phyloP scores from a whole-genome alignment of 1,140 invertebrate species.

The Formica exsecta region DNA sequence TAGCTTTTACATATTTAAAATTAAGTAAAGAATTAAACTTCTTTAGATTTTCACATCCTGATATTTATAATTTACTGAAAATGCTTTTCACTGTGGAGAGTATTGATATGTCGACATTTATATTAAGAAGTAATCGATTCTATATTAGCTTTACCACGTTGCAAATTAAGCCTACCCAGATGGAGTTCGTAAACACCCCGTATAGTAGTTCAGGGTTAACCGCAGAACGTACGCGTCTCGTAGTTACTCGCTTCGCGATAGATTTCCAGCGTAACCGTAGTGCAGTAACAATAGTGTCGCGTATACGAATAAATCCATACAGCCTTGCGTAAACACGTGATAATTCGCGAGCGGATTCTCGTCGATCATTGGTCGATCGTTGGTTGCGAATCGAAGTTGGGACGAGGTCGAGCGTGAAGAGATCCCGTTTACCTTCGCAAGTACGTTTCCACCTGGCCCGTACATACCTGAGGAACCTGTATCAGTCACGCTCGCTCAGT shows the following conservation, averaged over 20 bases:
- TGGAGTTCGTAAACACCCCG: background rate
- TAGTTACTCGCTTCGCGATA: constrained; percentile 19
- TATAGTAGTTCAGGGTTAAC: constrained; percentile 22
- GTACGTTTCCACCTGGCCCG: constrained; percentile 62
- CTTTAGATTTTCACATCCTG: background rate
- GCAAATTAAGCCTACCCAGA: background rate
- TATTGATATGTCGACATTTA: background rate
- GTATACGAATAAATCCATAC: constrained; percentile 38
- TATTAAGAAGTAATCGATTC: background rate
- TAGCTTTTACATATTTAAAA: background rate
- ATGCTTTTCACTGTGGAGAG: background rate
- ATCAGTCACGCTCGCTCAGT: constrained; percentile 60
- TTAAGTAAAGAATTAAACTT: constrained; percentile 1
- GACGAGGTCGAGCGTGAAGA: constrained; percentile 60
- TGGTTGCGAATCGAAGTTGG: constrained; percentile 55
- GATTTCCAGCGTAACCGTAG: constrained; percentile 17
- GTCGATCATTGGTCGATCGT: constrained; percentile 58
- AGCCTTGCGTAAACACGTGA: constrained; percentile 34
- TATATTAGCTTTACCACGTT: constrained; percentile 2
- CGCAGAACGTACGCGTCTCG: background rate
- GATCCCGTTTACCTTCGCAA: constrained; percentile 74
- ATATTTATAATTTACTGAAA: background rate
- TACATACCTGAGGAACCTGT: constrained; percentile 59
- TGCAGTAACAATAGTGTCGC: background rate
- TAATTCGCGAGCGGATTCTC: constrained; percentile 38